Evolutionary conservation across 2,888 invertebrate genomes (phyloP), one percentile per base, ranked within the genome.

Genomic region (Sipunculus nudus): DNA sequence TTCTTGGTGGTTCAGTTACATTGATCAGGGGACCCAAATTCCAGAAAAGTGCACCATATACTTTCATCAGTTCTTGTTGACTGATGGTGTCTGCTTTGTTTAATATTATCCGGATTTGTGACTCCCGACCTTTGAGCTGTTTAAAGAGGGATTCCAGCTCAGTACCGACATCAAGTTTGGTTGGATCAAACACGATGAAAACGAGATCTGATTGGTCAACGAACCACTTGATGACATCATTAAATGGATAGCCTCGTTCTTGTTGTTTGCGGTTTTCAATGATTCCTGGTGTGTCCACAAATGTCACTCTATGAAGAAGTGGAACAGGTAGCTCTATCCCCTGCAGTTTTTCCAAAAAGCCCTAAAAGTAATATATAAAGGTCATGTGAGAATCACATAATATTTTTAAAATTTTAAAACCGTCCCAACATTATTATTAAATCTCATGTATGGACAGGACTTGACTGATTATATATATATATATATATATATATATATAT

Each of bases 171-270:
- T 96, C 96, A 74, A 96, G 88, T 86, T 96, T 96, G 35, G 94
- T 92, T 63, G 96, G 95, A 86, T 96, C 96, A 83, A 96, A 96
- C 32, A 96, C 92, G 59, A 96, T 88, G 86, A 96, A 94, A 81
- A 96, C 95, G 73, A 96, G 92, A 82, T 96, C 95, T 26, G 96
- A 95, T 65, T 95, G 89, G 85, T 96, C 95, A 78, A 96, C 95
- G 86, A 96, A 96, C 96, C 96, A 96, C 84, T 95, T 94, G 81
- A 94, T 94, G 49, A 94, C 96, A 80, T 96, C 95, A 80, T 95
- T 95, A 86, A 95, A 95, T 54, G 96, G 94, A 80, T 96, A 96
- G 61, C 94, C 89, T 53, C 95, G 89, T 52, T 95, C 94, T 86
- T 94, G 93, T 86, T 94, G 93, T 84, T 95, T 94, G 70, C 94